Percentiles rank a stretch among this genome's conserved stretches.
Conservation (phyloP, 2,113 vertebrate genomes). For the Ornithorhynchus anatinus region DNA sequence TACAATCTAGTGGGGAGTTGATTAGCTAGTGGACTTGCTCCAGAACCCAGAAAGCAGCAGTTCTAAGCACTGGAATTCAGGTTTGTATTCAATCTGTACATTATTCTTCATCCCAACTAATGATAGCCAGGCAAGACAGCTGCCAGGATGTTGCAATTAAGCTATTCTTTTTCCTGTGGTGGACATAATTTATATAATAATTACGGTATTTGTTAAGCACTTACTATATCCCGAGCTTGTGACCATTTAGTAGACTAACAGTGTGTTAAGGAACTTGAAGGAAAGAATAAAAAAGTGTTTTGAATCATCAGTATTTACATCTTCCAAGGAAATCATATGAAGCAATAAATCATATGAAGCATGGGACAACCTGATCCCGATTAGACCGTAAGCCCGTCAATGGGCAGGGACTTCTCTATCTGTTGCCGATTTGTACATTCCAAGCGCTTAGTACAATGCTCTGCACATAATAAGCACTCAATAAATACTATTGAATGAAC, state of each 20-base stretch:
- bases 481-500: too few species aligned
- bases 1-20: too few species aligned
- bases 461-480: too few species aligned
- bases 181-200: conserved; percentile 56
- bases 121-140: conserved; percentile 44
- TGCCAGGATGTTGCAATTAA: conserved; percentile 56
- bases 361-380: too few species aligned
- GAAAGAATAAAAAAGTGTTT: conserved; percentile 44
- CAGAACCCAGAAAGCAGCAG: too few species aligned
- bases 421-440: too few species aligned
- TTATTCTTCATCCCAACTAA: conserved; percentile 7
- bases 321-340: conserved; percentile 44
- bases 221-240: too few species aligned
- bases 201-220: too few species aligned
- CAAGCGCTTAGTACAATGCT: too few species aligned
- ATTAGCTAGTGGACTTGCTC: conserved; percentile 2
- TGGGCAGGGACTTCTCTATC: too few species aligned
- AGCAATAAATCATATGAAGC: conserved; percentile 45
- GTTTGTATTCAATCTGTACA: conserved; percentile 12
- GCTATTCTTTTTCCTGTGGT: conserved; percentile 52
- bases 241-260: conserved; percentile 65
- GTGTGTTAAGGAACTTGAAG: conserved; percentile 69
- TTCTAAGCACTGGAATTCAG: conserved; percentile 6
- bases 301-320: conserved; percentile 49
- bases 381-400: too few species aligned